These are phyloP conservation scores for Julus scanicus DNA, from an alignment of 2,888 invertebrate genomes.

Conservation along the genomic window DNA sequence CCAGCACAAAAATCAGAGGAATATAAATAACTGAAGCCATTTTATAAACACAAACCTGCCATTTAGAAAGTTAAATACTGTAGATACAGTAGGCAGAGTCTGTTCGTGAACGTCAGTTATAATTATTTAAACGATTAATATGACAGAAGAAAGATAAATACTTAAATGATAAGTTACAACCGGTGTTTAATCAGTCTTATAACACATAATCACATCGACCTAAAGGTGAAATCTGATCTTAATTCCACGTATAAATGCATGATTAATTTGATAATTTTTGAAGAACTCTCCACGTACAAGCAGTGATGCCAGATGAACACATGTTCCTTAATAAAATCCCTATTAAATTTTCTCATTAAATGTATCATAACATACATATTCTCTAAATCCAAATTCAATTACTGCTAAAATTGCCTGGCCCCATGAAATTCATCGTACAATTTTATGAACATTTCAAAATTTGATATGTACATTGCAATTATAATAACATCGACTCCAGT, in stretches of 20 bases:
- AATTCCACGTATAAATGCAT: not conserved
- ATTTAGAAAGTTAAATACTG: not conserved
- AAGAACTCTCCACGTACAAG: not conserved
- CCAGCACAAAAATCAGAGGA: conserved; percentile 58
- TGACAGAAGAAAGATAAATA: not conserved
- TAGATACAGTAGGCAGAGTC: too few relatives aligned
- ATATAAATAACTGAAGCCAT: conserved; percentile 56
- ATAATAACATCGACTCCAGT: too few relatives aligned
- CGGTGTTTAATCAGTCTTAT: not conserved
- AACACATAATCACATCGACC: not conserved
- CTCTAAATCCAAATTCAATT: too few relatives aligned
- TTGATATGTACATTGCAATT: too few relatives aligned
- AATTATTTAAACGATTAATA: not conserved
- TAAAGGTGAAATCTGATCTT: not conserved
- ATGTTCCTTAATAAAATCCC: not conserved
- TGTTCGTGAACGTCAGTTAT: not conserved
- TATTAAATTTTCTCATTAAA: not conserved
- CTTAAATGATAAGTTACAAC: not conserved
- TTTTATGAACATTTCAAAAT: too few relatives aligned
- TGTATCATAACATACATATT: too few relatives aligned
- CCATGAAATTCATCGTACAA: too few relatives aligned
- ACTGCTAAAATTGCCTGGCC: too few relatives aligned
- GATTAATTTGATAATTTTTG: not conserved
- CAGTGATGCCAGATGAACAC: not conserved
- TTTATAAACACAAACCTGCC: not conserved